Percentiles rank a stretch among this genome's conserved stretches.
Conservation (phyloP, 2,113 vertebrate genomes). For the Stigmatopora nigra region DNA sequence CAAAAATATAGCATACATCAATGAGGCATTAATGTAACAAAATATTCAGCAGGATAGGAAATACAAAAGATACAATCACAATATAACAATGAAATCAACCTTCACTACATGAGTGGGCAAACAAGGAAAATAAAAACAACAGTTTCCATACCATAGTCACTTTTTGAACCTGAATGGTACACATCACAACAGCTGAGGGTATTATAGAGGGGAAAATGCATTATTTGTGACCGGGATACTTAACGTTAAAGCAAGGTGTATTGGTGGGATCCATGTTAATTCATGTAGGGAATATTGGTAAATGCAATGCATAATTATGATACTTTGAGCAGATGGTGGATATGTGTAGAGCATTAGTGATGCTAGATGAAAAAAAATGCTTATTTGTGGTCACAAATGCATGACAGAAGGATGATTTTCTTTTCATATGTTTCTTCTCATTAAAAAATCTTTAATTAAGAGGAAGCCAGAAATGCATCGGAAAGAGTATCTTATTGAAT, state of each 20-base stretch:
- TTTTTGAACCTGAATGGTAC: too few relatives aligned
- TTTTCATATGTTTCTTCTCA: constrained; percentile 7
- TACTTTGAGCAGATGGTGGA: constrained; percentile 47
- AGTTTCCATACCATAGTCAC: too few relatives aligned
- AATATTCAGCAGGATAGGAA: too few relatives aligned
- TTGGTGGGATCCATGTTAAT: background rate
- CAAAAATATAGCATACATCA: too few relatives aligned
- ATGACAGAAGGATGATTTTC: constrained; percentile 14
- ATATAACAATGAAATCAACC: too few relatives aligned
- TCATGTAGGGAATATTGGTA: constrained; percentile 16
- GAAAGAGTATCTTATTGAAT: background rate
- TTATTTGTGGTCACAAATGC: constrained; percentile 41
- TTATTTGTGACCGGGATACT: background rate
- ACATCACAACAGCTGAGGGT: too few relatives aligned
- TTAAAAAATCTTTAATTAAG: constrained; percentile 21
- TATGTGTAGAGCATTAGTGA: constrained; percentile 34
- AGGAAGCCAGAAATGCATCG: background rate
- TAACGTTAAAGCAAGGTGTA: background rate
- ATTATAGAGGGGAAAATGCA: background rate
- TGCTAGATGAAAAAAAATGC: constrained; percentile 21
- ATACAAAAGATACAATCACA: too few relatives aligned
- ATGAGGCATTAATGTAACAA: too few relatives aligned
- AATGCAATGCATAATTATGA: constrained; percentile 36
- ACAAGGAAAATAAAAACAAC: too few relatives aligned
- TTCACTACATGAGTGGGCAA: too few relatives aligned